Base-by-base conservation (phyloP, 2,113 vertebrate species). In the Colistium nudipinnis region DNA sequence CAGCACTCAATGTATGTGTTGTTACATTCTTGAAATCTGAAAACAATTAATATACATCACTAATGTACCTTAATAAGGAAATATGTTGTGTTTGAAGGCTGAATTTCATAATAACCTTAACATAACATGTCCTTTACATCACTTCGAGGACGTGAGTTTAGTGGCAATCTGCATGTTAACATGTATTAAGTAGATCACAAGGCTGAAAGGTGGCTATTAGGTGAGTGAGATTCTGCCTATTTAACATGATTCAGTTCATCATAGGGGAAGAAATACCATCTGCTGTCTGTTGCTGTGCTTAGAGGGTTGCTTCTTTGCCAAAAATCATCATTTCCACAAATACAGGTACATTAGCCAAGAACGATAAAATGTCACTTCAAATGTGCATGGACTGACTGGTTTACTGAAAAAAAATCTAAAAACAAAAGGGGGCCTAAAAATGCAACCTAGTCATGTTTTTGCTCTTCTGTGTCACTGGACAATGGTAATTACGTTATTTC, bases 401-500 rank as follows among this genome's bases (percentile, higher is more conserved):
- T 33, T 4, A 17, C 4, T 35, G 43, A 31, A 11, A 43, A 47
- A 16, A 20, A 24, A 65, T 24, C 8, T 4, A 25, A 4, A 24
- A 39, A 55, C 1, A 41, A 7, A 17, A 5, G 4, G 7, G 3
- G 1, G 4, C 1, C 11, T 5, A 17, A 7, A 48, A 22, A n/a
- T 17, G 11, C 28, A 19, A 36, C 59, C 45, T 16, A 2, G 31
- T 61, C 25, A 49, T 11, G 11, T 30, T 47, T n/a, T 16, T 3
- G 48, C 48, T 49, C 39, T 48, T 74, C 56, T 28, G 30, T 64
- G 56, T 20, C 10, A 1, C 36, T 48, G 73, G 63, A 62, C 73
- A 35, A 43, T 61, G 66, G 62, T 78, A 82, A 82, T 78, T 66
- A 68, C 2, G 10, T 70, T 66, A 70, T 81, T 80, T 77, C 39